These are phyloP conservation scores for Eublepharis macularius DNA, from an alignment of 2,113 vertebrate genomes.

Conservation along the genomic window DNA sequence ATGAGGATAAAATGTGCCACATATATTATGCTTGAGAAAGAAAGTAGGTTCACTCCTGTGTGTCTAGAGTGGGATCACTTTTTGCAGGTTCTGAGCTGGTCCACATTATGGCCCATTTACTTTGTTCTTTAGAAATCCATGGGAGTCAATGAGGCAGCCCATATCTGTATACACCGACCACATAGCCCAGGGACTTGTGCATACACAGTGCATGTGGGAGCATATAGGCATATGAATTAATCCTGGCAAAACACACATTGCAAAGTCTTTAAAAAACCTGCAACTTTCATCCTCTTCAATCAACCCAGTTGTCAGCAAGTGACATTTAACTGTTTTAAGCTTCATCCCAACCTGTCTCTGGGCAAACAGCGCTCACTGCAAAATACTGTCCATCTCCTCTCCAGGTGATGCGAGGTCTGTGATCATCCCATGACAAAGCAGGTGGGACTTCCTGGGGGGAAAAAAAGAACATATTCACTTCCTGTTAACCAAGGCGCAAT, in stretches of 20 bases:
- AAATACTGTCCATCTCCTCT: constrained; percentile 95
- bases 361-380: constrained; percentile 89
- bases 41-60: too few relatives aligned
- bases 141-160: not conserved
- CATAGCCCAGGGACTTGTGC: too few relatives aligned
- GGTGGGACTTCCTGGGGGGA: constrained; percentile 78
- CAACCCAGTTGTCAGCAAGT: not conserved
- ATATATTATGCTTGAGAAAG: too few relatives aligned
- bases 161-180: not conserved
- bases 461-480: not conserved
- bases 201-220: too few relatives aligned
- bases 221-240: not conserved
- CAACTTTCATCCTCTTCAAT: not conserved
- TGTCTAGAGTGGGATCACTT: not conserved
- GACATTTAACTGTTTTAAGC: not conserved
- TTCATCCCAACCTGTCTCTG: constrained; percentile 78
- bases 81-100: not conserved
- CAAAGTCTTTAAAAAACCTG: not conserved
- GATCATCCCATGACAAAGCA: constrained; percentile 86
- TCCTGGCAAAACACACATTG: not conserved
- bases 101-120: not conserved
- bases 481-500: not conserved
- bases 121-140: not conserved
- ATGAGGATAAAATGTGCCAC: too few relatives aligned
- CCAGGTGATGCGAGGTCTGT: constrained; percentile 84